Conservation (phyloP, 2,888 invertebrate species). For the Pteria penguin region DNA sequence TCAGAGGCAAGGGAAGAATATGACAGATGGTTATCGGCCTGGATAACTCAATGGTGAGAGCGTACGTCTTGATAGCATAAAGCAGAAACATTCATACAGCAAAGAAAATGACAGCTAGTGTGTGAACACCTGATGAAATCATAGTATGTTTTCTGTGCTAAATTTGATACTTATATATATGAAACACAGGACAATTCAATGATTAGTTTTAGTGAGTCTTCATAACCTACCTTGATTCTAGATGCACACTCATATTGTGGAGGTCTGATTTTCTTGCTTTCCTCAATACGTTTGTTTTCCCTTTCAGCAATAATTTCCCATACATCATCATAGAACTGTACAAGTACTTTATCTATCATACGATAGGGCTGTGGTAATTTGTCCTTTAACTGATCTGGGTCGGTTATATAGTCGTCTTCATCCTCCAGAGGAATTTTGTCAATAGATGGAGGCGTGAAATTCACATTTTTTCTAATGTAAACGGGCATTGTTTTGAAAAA, state of each 20-base stretch:
- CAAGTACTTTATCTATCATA: slow-evolving; percentile 75
- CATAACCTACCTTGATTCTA: slow-evolving; percentile 54
- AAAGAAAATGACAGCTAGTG: no score
- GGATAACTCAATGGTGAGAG: no score
- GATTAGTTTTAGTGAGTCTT: no score
- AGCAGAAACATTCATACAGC: no score
- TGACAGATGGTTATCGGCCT: no score
- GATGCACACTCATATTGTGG: slow-evolving; percentile 68
- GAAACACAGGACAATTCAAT: no score
- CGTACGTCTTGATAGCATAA: no score
- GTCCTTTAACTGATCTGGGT: slow-evolving; percentile 75
- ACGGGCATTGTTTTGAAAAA: slow-evolving; percentile 76
- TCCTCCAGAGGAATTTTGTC: slow-evolving; percentile 67
- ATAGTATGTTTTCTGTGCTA: no score
- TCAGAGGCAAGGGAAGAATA: no score
- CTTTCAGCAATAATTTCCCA: slow-evolving; percentile 71
- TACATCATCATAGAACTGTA: slow-evolving; percentile 69
- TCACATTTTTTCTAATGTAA: slow-evolving; percentile 71
- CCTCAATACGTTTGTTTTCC: slow-evolving; percentile 64
- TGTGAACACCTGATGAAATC: no score
- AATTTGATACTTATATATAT: no score
- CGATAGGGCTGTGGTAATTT: slow-evolving; percentile 77
- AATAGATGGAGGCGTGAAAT: slow-evolving; percentile 72
- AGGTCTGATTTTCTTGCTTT: slow-evolving; percentile 66
- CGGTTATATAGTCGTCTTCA: slow-evolving; percentile 74